phyloP scores from a whole-genome alignment of 2,113 vertebrate species.

The Aphyosemion australe region DNA sequence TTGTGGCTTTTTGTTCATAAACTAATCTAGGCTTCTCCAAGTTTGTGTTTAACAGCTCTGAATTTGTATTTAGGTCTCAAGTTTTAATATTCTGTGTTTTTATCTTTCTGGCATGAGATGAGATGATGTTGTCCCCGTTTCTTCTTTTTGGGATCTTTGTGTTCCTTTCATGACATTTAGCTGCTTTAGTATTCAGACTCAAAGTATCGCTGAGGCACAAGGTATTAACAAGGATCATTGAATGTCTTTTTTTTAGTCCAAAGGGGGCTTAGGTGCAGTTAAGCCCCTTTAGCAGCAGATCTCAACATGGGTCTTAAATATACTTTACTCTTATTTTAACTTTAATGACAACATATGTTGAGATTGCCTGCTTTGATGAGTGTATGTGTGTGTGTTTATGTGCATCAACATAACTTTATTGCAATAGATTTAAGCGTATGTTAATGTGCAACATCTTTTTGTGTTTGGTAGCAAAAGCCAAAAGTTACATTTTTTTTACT shows the following conservation, averaged over 20 bases:
- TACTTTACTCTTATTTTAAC: slow-evolving; percentile 29
- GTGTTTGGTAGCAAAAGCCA: no score
- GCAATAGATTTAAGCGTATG: no score
- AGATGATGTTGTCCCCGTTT: slow-evolving; percentile 18
- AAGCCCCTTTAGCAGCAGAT: slow-evolving; percentile 52
- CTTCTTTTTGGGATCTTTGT: slow-evolving; percentile 38
- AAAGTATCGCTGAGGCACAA: slow-evolving; percentile 49
- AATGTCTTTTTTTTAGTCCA: slow-evolving; percentile 49
- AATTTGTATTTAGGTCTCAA: slow-evolving; percentile 14
- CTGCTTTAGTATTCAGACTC: slow-evolving; percentile 40
- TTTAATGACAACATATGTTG: slow-evolving; percentile 17
- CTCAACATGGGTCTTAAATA: slow-evolving; percentile 45
- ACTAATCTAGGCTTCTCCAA: not conserved
- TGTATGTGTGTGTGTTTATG: no score
- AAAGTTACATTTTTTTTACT: no score
- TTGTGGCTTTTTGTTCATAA: not conserved
- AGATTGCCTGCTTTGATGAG: not conserved
- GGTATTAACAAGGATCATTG: slow-evolving; percentile 59
- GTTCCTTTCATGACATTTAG: slow-evolving; percentile 51
- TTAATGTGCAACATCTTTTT: no score
- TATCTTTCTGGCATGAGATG: slow-evolving; percentile 8
- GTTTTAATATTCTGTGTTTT: not conserved
- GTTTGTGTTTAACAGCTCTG: slow-evolving; percentile 1
- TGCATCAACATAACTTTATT: no score
- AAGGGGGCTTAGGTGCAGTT: slow-evolving; percentile 48